A percentile compares a stretch with the other conserved stretches of the same genome.
These are phyloP conservation scores for Spea hammondii DNA, from an alignment of 2,797 vertebrate species.

Conservation along the genomic window DNA sequence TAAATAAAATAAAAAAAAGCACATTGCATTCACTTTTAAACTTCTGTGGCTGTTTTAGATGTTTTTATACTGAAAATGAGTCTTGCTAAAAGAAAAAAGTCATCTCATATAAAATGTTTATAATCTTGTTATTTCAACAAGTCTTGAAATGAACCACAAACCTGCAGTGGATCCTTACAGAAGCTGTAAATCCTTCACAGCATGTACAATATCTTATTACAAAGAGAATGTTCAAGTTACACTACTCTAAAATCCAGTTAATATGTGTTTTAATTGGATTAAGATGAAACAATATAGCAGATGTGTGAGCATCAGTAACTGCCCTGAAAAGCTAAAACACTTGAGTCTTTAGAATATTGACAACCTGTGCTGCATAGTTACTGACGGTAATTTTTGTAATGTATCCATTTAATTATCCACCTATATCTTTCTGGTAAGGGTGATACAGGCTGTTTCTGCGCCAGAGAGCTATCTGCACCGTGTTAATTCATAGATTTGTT, in stretches of 20 bases:
- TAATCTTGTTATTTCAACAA: conserved; percentile 8
- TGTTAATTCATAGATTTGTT: no score
- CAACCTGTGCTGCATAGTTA: background rate
- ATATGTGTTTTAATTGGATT: conserved; percentile 9
- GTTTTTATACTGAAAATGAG: background rate
- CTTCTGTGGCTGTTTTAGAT: background rate
- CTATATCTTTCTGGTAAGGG: no score
- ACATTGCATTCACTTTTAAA: background rate
- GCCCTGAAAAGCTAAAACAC: background rate
- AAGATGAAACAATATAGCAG: conserved; percentile 5
- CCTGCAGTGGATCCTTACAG: background rate
- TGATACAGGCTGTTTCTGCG: no score
- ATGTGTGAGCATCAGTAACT: background rate
- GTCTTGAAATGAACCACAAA: conserved; percentile 6
- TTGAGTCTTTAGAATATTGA: background rate
- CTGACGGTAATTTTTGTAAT: no score
- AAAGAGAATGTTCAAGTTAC: background rate
- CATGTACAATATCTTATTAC: background rate
- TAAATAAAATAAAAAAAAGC: background rate
- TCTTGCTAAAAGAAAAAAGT: background rate
- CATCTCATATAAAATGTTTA: background rate
- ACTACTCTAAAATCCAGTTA: conserved; percentile 4
- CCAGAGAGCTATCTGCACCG: no score
- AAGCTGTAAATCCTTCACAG: background rate
- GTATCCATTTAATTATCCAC: no score